Evolutionary conservation across 1,140 invertebrate genomes (phyloP).

Genomic region (Arctopsyche grandis): DNA sequence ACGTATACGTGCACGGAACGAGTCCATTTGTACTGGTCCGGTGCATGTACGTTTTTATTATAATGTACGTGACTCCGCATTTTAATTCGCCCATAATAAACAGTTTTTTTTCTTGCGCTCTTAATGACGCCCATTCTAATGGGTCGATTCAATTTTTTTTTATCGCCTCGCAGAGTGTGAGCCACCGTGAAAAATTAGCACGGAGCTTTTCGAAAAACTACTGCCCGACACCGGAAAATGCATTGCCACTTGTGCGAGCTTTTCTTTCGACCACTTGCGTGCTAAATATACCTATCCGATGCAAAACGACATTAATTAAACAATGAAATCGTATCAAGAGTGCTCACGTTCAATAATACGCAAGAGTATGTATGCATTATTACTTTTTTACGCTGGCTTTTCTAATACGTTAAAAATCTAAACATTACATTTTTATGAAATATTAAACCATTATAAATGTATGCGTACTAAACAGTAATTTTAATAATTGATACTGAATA

Average conservation of each 20-base stretch:
- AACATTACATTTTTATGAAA: too few relatives aligned
- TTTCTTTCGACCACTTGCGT: neutral
- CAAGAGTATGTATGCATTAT: too few relatives aligned
- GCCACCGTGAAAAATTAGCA: neutral
- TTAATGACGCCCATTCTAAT: constrained; percentile 48
- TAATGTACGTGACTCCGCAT: constrained; percentile 50
- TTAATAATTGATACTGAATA: too few relatives aligned
- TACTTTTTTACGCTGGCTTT: too few relatives aligned
- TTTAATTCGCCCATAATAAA: constrained; percentile 51
- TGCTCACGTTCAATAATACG: too few relatives aligned
- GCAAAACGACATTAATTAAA: too few relatives aligned
- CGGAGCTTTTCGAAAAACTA: neutral
- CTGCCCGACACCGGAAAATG: neutral
- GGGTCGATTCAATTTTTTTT: constrained; percentile 46
- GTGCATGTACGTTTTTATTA: constrained; percentile 50
- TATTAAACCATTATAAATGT: too few relatives aligned
- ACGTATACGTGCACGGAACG: neutral
- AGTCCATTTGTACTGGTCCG: constrained; percentile 49
- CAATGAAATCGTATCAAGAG: too few relatives aligned
- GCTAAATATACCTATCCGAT: too few relatives aligned
- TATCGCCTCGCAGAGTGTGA: constrained; percentile 11
- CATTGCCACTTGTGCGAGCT: neutral
- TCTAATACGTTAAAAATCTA: too few relatives aligned
- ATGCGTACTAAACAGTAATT: too few relatives aligned
- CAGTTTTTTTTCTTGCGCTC: constrained; percentile 44